Evolutionary conservation across 2,113 vertebrate species (phyloP), one percentile per base, ranked within the genome.

Genomic region (Xenopus tropicalis): DNA sequence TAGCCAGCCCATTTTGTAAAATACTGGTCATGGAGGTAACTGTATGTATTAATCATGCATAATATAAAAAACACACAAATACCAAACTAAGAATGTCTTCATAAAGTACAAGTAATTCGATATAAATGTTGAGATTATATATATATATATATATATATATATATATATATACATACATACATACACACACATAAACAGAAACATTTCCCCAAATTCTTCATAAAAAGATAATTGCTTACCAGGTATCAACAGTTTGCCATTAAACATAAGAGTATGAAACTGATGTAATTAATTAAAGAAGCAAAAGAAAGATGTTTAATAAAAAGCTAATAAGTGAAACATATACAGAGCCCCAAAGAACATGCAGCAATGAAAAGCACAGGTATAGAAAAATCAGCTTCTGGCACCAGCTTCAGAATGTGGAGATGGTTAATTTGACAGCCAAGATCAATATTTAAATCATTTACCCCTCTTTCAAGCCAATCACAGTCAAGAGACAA

Each of bases 361-460:
- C 88, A 87, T 79, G 82, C 81, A 69, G 56, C 16, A 64, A 80
- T 29, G 69, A 69, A 74, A 81, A 83, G 78, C 82, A 78, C 83
- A 79, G 82, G 77, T 87, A 57, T 79, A 91, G 83, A 90, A 84
- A n/a, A 88, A 85, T 85, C 95, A 97, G 94, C 95, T 93, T 94
- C 96, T 87, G 96, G 96, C 95, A 98, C 93, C 97, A 99, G 96
- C 96, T 95, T 99, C 95, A 98, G 94, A 93, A 84, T 79, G 86
- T 86, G 84, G 86, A 93, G 80, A 85, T 86, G 87, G 91, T 94
- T 93, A 94, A 92, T 90, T 83, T 82, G 84, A 89, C 77, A 89
- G 88, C 86, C 82, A 76, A 84, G 78, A 81, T 79, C 80, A 82
- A 84, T 81, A 43, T 24, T 68, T 74, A 44, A 61, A 74, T 74